Conservation (phyloP, 2,888 invertebrate species). For the Tupiocoris notatus region DNA sequence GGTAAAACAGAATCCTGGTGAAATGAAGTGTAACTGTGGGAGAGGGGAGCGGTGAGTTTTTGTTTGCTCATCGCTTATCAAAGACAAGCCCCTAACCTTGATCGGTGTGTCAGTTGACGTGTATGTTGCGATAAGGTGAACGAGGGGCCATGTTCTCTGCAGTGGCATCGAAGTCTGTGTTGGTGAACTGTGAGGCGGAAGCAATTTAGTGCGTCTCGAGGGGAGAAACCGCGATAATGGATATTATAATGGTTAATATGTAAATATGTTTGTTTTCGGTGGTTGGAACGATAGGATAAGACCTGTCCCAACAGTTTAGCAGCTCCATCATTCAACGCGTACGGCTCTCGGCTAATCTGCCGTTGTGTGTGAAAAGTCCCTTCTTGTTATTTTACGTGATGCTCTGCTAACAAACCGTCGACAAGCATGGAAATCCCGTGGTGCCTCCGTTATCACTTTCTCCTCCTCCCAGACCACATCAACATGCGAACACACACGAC, state of each 20-base stretch:
- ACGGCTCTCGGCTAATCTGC: not conserved
- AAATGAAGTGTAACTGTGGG: too few relatives aligned
- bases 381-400: not conserved
- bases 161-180: not conserved
- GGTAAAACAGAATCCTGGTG: too few relatives aligned
- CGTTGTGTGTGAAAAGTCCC: not conserved
- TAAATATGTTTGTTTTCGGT: slow-evolving; percentile 22
- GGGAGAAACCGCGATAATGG: slow-evolving; percentile 4
- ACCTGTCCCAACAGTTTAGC: slow-evolving; percentile 23
- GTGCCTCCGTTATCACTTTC: too few relatives aligned
- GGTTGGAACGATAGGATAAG: slow-evolving; percentile 9
- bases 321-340: slow-evolving; percentile 9
- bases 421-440: not conserved
- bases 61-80: too few relatives aligned
- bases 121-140: too few relatives aligned
- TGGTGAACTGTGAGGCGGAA: too few relatives aligned
- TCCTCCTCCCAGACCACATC: not conserved
- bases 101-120: too few relatives aligned
- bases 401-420: not conserved
- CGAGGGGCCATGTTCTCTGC: too few relatives aligned
- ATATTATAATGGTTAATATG: slow-evolving; percentile 20
- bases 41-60: too few relatives aligned
- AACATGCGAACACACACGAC: not conserved
- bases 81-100: too few relatives aligned
- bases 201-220: not conserved